These are phyloP conservation scores for Xanthia togata DNA, from an alignment of 2,888 invertebrate species.

Conservation along the genomic window DNA sequence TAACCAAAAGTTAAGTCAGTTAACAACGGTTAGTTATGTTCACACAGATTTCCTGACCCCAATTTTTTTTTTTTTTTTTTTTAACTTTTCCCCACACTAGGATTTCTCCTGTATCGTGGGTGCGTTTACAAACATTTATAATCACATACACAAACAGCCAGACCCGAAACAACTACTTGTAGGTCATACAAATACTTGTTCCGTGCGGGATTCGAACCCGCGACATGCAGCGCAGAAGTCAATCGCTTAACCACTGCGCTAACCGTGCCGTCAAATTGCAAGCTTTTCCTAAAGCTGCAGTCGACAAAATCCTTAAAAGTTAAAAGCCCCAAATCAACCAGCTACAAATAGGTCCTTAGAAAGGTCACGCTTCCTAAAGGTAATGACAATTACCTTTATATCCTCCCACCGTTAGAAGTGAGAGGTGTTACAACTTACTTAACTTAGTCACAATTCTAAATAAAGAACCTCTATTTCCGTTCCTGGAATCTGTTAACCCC, in stretches of 20 bases:
- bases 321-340: too few relatives aligned
- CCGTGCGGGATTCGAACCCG: too few relatives aligned
- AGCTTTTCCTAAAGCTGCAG: not conserved
- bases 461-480: slow-evolving; percentile 56
- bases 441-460: slow-evolving; percentile 54
- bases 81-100: too few relatives aligned
- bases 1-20: not conserved
- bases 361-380: not conserved
- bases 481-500: slow-evolving; percentile 50
- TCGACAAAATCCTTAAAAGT: not conserved
- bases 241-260: too few relatives aligned
- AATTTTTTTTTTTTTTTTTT: too few relatives aligned
- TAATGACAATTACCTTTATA: not conserved
- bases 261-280: too few relatives aligned
- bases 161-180: too few relatives aligned
- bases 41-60: not conserved
- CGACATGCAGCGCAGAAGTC: too few relatives aligned
- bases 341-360: not conserved
- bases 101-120: too few relatives aligned
- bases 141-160: too few relatives aligned
- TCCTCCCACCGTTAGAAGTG: slow-evolving; percentile 36
- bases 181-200: too few relatives aligned
- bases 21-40: not conserved
- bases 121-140: too few relatives aligned
- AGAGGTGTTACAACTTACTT: slow-evolving; percentile 51